Conservation (phyloP, 2,888 invertebrate genomes). For the Thyatira batis region DNA sequence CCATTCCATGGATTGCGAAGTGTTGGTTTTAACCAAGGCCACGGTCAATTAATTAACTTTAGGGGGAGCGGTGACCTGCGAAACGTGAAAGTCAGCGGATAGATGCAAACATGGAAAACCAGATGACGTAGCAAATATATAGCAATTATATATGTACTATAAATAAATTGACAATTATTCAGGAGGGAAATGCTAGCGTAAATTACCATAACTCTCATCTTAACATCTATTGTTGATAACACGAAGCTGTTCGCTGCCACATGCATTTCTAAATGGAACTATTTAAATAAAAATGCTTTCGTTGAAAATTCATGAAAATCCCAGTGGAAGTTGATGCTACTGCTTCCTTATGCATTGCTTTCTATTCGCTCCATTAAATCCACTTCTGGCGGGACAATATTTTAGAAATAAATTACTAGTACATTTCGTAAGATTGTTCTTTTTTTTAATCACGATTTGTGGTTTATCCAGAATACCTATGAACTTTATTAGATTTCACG, state of each 20-base stretch:
- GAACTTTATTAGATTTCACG: too few relatives aligned
- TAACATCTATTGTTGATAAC: background rate
- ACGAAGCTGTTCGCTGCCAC: background rate
- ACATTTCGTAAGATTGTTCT: background rate
- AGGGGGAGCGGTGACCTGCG: background rate
- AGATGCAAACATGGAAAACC: background rate
- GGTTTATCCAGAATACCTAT: too few relatives aligned
- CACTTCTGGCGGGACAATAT: slow-evolving; percentile 11
- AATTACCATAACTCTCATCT: background rate
- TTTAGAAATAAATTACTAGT: slow-evolving; percentile 1
- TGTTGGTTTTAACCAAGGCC: background rate
- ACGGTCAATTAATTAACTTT: background rate
- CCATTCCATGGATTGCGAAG: too few relatives aligned
- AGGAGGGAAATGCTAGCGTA: too few relatives aligned
- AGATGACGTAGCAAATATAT: background rate
- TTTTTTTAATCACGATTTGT: too few relatives aligned
- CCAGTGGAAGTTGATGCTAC: slow-evolving; percentile 18
- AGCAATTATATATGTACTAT: background rate
- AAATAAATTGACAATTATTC: too few relatives aligned
- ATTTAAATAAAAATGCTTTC: slow-evolving; percentile 44
- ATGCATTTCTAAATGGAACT: slow-evolving; percentile 30
- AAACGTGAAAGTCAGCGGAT: background rate
- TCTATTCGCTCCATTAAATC: slow-evolving; percentile 32
- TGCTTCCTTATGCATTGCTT: slow-evolving; percentile 48
- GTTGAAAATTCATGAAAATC: slow-evolving; percentile 48